Conservation (phyloP, 2,888 invertebrate species). For the Acanthosepion pharaonis region DNA sequence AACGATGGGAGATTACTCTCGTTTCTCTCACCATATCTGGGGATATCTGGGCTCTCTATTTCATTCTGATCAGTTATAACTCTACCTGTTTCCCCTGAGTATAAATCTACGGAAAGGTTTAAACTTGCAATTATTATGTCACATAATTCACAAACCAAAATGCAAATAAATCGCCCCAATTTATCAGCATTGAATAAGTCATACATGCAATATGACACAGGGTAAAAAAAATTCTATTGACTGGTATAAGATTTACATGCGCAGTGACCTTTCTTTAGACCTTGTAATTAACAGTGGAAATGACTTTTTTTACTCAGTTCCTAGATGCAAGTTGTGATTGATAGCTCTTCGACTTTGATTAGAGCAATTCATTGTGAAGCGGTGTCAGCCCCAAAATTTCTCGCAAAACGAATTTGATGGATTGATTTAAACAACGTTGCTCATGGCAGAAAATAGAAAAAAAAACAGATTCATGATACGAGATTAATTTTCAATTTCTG, state of each 20-base stretch:
- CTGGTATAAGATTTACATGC: not conserved
- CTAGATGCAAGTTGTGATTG: not conserved
- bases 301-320: not conserved
- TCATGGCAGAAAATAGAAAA: not conserved
- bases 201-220: not conserved
- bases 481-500: not conserved
- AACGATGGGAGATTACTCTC: no score
- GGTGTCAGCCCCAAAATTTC: not conserved
- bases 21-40: no score
- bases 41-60: no score
- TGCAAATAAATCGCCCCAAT: no score
- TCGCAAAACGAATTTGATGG: not conserved
- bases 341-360: not conserved
- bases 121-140: no score
- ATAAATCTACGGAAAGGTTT: no score
- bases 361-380: not conserved
- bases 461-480: not conserved
- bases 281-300: not conserved
- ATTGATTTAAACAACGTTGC: not conserved
- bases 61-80: no score
- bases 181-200: not conserved
- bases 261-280: not conserved
- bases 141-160: no score
- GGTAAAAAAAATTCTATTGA: not conserved
- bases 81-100: no score